phyloP scores from a whole-genome alignment of 2,888 invertebrate species.

The Epiblema foenella region DNA sequence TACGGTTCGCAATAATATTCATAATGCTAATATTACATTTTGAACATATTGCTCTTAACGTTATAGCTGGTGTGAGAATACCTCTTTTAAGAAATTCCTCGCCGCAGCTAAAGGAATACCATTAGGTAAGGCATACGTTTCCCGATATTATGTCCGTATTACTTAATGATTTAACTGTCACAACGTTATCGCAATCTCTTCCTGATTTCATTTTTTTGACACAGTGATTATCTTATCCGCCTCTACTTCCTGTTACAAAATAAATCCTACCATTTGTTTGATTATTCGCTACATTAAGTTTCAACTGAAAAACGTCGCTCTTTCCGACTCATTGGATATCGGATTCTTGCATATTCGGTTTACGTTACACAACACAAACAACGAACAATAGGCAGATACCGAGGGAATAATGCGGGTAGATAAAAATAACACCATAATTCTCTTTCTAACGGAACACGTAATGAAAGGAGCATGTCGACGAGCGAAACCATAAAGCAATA shows the following conservation, averaged over 20 bases:
- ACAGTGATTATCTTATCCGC: slow-evolving; percentile 14
- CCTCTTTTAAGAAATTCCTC: too few relatives aligned
- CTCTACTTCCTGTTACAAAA: slow-evolving; percentile 20
- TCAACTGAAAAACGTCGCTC: slow-evolving; percentile 10
- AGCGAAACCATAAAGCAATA: slow-evolving; percentile 24
- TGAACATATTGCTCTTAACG: too few relatives aligned
- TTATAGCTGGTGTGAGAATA: too few relatives aligned
- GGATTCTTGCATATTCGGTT: slow-evolving; percentile 15
- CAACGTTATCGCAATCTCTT: slow-evolving; percentile 8
- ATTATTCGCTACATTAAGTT: slow-evolving; percentile 31
- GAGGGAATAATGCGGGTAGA: slow-evolving; percentile 11
- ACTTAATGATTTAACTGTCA: neutral
- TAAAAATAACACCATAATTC: slow-evolving; percentile 25
- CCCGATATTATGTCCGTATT: neutral
- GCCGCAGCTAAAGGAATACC: neutral
- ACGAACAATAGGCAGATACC: slow-evolving; percentile 5
- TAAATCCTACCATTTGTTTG: slow-evolving; percentile 36
- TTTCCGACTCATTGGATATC: slow-evolving; percentile 6
- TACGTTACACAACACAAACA: slow-evolving; percentile 23
- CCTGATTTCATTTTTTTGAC: slow-evolving; percentile 27
- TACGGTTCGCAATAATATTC: too few relatives aligned
- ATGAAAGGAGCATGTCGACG: slow-evolving; percentile 15
- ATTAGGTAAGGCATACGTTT: neutral
- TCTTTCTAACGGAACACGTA: slow-evolving; percentile 10
- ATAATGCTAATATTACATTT: too few relatives aligned